Conservation (phyloP, 2,888 invertebrate genomes). For the Drosophila picticornis region DNA sequence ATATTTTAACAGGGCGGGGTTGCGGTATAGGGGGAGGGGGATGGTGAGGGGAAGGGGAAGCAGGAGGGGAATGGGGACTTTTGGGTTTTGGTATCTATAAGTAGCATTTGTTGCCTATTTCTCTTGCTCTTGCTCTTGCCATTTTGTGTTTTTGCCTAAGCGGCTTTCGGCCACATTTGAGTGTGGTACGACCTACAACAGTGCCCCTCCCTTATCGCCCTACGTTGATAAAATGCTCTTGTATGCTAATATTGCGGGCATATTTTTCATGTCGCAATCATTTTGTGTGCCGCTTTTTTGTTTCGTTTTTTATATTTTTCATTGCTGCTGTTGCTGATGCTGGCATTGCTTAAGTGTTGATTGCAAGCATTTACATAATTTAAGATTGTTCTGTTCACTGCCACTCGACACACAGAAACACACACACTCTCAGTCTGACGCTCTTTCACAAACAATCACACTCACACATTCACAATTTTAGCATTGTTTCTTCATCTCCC, state of each 20-base stretch:
- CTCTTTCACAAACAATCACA: slow-evolving; percentile 2
- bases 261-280: slow-evolving; percentile 76
- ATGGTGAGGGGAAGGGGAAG: no score
- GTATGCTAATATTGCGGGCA: slow-evolving; percentile 72
- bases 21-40: neutral
- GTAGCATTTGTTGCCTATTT: slow-evolving; percentile 43
- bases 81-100: slow-evolving; percentile 19
- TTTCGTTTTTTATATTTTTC: slow-evolving; percentile 24
- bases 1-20: neutral
- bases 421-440: neutral
- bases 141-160: slow-evolving; percentile 48
- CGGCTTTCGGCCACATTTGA: slow-evolving; percentile 51
- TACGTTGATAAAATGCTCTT: slow-evolving; percentile 38
- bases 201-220: neutral
- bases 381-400: slow-evolving; percentile 66
- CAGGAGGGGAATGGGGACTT: neutral
- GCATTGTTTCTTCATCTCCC: slow-evolving; percentile 24
- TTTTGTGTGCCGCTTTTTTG: slow-evolving; percentile 47
- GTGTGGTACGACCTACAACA: slow-evolving; percentile 1
- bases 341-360: slow-evolving; percentile 71
- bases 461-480: slow-evolving; percentile 1
- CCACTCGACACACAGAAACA: slow-evolving; percentile 37
- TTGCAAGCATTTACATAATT: slow-evolving; percentile 79
- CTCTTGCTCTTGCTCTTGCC: slow-evolving; percentile 16
- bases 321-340: slow-evolving; percentile 27